Base-by-base conservation (phyloP, 2,888 invertebrate genomes). In the Cantharis rufa region DNA sequence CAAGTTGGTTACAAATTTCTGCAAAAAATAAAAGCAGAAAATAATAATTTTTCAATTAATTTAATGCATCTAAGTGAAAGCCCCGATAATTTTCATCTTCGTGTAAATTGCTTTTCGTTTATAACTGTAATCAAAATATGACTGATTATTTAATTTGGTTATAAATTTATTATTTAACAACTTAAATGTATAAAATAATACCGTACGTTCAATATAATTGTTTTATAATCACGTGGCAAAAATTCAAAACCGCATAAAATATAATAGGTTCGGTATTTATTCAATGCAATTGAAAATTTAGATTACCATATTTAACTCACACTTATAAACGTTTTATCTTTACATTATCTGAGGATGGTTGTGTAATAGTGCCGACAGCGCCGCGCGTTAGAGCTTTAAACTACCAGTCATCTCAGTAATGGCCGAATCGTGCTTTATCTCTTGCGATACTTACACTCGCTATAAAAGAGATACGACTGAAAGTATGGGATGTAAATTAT, bases 351-450 rank as follows among this genome's bases (percentile, higher is more conserved):
- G 78, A 75, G 77, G 80, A 75, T 80, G 64, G 81, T 83, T 83
- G 81, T 80, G 82, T 82, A 83, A 84, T 81, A 81, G 81, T 80
- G 81, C 81, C 81, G 81, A 76, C 80, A 80, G 81, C 82, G 80
- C 80, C 79, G 75, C 72, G 80, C 81, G 82, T 83, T 80, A 78
- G 79, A 78, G 78, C 82, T 81, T 77, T 78, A 82, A 84, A 84
- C 84, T 82, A 83, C 84, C 82, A 85, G 84, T 85, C 84, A 85
- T 85, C 86, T 84, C 82, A 80, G 82, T 86, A 86, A 86, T 85
- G 85, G 86, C 80, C 80, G 82, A 82, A 84, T 84, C 86, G 86
- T 87, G 86, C 86, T 85, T 86, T 87, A 87, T 87, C 86, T 85
- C 82, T 76, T 74, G 76, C 82, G 81, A 83, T 82, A 82, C 83